Evolutionary conservation across 2,797 vertebrate species (phyloP), one percentile per base, ranked within the genome.

Genomic region (Rhabdophis nuchalis): DNA sequence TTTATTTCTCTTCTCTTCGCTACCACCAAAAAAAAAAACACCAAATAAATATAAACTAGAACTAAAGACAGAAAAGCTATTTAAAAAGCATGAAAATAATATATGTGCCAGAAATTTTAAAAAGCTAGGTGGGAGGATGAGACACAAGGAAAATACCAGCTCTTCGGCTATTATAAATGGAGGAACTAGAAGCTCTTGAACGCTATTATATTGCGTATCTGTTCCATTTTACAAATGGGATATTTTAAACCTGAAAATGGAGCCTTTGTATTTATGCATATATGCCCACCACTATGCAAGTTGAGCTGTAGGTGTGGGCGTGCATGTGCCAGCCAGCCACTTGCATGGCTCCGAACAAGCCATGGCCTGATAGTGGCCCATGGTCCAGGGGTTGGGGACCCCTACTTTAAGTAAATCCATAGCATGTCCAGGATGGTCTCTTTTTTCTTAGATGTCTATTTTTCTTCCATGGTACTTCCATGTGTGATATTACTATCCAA

Each of bases 1-100:
- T 91, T n/a, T 64, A 58, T 52, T 0, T 0, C n/a, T 95, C 89
- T 93, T 93, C 94, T 94, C 88, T 96, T 93, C 94, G 93, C 82
- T 16, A n/a, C 56, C 64, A 52, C 16, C n/a, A n/a, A 12, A 56
- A 72, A 18, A 54, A 93, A 54, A 90, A 36, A n/a, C n/a, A n/a
- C n/a, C 54, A 53, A 53, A 18, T 8, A 18, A 90, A 61, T 64
- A 61, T 27, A 89, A n/a, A 72, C 54, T 36, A 56, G 53, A 56
- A 41, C 56, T 60, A 60, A 27, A 88, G 32, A 9, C 20, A 82
- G 72, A 82, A 82, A 46, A 82, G 4, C 36, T 46, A 25, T 82
- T 25, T 68, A 5, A 82, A 82, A 82, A 82, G 36, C 72, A 25
- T 82, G 36, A 82, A 46, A 82, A 82, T 82, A 82, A 82, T 46